Base-by-base conservation (phyloP, 2,888 invertebrate genomes). In the Synanthedon vespiformis region DNA sequence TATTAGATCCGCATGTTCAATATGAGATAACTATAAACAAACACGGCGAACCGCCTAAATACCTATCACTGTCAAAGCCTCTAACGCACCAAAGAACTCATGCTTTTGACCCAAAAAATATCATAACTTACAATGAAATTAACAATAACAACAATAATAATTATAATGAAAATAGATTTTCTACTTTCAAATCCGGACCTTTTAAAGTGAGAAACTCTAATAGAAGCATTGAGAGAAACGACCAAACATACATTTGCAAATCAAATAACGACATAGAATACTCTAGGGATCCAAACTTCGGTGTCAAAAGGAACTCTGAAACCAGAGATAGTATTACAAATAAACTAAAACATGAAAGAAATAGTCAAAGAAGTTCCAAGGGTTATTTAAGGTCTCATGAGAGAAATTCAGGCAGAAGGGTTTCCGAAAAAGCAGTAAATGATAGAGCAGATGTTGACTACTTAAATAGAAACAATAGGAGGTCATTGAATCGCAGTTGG, bases 11-110 rank as follows among this genome's bases (percentile, higher is more conserved):
- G 72, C 87, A 86, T 74, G 81, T 88, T 71, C 87, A 88, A 68
- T 88, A 88, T 74, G 88, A 88, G 72, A 79, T 88, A 73, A 87
- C 86, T 62, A 88, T 88, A 67, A 88, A 85, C 71, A 84, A 87
- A 68, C 77, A 80, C 67, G 88, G 88, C 68, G 86, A 87, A 61
- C 86, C 86, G 74, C 85, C 88, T 75, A 88, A 82, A 59, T 80
- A 86, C 67, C 74, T 88, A 71, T 85, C 88, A 64, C 80, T 88
- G 62, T 88, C 87, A 59, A 86, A 86, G 66, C 88, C 88, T 61
- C 68, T 88, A 66, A 80, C 82, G 61, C 82, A 87, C 84, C 82
- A 87, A 85, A 81, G 83, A 84, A 72, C 80, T 57, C 80, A 83
- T 72, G 75, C 85, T 67, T 82, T 77, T 58, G 75, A 85, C 56